phyloP scores from a whole-genome alignment of 2,113 vertebrate genomes.

The Spea multiplicata region DNA sequence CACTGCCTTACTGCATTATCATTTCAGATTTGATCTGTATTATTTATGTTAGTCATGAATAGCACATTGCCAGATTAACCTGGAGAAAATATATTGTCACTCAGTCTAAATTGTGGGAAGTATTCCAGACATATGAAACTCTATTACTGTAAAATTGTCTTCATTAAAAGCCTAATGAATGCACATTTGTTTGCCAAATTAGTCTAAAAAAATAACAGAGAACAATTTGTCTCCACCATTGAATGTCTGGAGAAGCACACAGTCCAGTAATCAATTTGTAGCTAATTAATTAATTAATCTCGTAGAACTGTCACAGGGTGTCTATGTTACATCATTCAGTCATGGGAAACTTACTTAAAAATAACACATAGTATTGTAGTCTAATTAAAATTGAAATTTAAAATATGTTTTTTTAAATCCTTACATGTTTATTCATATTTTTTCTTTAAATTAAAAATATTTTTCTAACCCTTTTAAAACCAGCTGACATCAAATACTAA shows the following conservation, averaged over 20 bases:
- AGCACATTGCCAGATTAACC: too few relatives aligned
- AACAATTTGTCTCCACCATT: constrained; percentile 51
- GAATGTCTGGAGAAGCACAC: constrained; percentile 36
- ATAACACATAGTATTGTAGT: too few relatives aligned
- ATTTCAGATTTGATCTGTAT: too few relatives aligned
- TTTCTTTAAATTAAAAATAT: too few relatives aligned
- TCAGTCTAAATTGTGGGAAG: constrained; percentile 29
- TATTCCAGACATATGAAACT: constrained; percentile 22
- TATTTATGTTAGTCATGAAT: too few relatives aligned
- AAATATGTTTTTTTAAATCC: constrained; percentile 48
- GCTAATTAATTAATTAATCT: constrained; percentile 32
- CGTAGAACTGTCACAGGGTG: constrained; percentile 54
- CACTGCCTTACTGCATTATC: too few relatives aligned
- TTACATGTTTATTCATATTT: constrained; percentile 13
- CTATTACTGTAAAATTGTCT: constrained; percentile 34
- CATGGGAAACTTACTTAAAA: constrained; percentile 53
- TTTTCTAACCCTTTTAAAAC: too few relatives aligned
- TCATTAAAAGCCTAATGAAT: constrained; percentile 42
- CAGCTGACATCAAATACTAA: too few relatives aligned
- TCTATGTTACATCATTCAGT: constrained; percentile 53
- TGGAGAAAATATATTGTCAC: constrained; percentile 21
- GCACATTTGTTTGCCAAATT: constrained; percentile 40
- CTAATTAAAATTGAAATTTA: constrained; percentile 52
- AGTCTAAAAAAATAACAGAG: constrained; percentile 46
- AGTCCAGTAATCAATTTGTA: constrained; percentile 48